Percentiles rank a stretch among this genome's conserved stretches.
phyloP scores from a whole-genome alignment of 2,797 vertebrate genomes.

The Pelodytes ibericus region DNA sequence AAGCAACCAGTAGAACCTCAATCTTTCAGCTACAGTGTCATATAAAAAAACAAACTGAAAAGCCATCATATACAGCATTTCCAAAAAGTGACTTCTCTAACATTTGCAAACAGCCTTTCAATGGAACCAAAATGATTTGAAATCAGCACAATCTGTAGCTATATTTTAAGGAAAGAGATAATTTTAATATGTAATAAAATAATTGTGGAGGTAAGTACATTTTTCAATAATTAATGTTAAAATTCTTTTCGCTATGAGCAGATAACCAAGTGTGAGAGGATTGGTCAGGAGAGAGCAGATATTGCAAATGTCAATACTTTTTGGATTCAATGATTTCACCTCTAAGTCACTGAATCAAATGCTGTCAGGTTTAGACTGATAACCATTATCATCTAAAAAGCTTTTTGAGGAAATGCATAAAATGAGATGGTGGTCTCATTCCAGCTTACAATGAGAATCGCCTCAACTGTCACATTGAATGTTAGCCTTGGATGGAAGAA shows the following conservation, averaged over 20 bases:
- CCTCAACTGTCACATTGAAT: neutral
- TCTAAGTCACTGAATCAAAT: constrained; percentile 16
- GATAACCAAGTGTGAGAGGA: neutral
- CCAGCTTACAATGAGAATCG: constrained; percentile 6
- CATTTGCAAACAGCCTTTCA: no score
- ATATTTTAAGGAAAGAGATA: neutral
- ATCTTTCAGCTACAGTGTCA: no score
- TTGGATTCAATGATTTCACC: constrained; percentile 18
- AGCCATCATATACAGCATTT: no score
- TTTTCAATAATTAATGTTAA: no score
- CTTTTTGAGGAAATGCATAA: constrained; percentile 11
- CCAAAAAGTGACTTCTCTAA: no score
- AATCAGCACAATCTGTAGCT: neutral
- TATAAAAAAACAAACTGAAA: no score
- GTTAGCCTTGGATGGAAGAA: neutral
- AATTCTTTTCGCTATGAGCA: neutral
- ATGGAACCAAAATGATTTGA: no score
- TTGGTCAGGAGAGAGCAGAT: neutral
- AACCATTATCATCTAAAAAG: constrained; percentile 26
- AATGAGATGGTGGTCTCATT: constrained; percentile 20
- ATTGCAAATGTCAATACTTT: constrained; percentile 3
- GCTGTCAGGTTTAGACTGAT: neutral
- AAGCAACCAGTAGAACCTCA: no score
- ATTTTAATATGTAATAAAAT: neutral
- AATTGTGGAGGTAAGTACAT: neutral